Base-by-base conservation (phyloP, 2,113 vertebrate species). In the Bungarus multicinctus region DNA sequence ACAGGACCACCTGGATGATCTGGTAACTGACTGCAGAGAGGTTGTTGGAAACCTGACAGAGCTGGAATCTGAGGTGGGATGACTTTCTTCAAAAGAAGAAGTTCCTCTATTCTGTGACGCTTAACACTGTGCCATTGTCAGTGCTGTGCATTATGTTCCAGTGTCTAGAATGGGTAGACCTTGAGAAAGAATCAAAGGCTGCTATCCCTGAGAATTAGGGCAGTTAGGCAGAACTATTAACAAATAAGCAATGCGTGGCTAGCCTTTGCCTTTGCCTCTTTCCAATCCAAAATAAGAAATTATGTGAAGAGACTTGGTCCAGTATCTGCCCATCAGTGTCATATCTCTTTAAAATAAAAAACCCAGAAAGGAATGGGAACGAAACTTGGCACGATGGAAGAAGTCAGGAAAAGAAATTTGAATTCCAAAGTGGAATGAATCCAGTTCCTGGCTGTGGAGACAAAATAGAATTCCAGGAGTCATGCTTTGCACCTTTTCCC, bases 31-130 rank as follows among this genome's bases (percentile, higher is more conserved):
- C 3, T 99, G 99, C 97, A 98, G 98, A 95, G 99, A 99, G 0
- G 97, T 99, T 5, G 99, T 99, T 58, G 98, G 98, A 50, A 99
- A 99, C 96, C 98, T 99, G 92, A 99, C 99, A 0, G 99, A 99
- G 96, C 96, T 99, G 94, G 99, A 99, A 95, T 99, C 99, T 0
- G 99, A 99, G 98, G 99, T 99, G 96, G 96, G 97, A 1, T 4
- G 30, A 20, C 10, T 85, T 86, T 52, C 53, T 39, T 9, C 23
- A 47, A 14, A 39, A 22, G 23, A 81, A 14, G 30, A 18, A 58
- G 2, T 30, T 50, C 10, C 2, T 34, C 45, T 47, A 10, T 55
- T 81, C 7, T 1, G 23, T 88, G 53, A 16, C 5, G 3, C 30
- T 92, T 47, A 3, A 58, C 1, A 9, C 16, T 25, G 23, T 53